Conservation (phyloP, 1,140 invertebrate species). For the Heliconius congener region DNA sequence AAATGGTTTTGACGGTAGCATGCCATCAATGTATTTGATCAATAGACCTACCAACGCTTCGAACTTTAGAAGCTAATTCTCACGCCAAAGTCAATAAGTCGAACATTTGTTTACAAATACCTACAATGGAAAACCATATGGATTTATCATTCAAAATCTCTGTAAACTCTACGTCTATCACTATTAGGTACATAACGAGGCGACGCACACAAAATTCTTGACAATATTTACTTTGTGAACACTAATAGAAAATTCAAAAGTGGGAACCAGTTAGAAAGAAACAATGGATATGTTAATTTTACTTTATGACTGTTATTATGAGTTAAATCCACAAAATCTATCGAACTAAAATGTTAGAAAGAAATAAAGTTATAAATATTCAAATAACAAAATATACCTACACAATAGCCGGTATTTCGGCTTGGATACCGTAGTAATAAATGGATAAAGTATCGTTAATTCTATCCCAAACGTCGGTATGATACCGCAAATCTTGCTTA, state of each 20-base stretch:
- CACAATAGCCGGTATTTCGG: constrained; percentile 18
- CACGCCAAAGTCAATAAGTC: constrained; percentile 64
- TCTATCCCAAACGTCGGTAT: constrained; percentile 40
- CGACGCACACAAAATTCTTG: constrained; percentile 52
- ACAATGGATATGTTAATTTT: constrained; percentile 73
- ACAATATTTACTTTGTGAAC: constrained; percentile 67
- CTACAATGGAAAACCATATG: constrained; percentile 65
- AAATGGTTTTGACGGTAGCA: constrained; percentile 57
- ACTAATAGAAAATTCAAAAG: constrained; percentile 66
- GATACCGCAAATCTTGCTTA: constrained; percentile 58
- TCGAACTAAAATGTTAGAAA: constrained; percentile 1
- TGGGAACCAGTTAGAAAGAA: constrained; percentile 71
- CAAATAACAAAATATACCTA: constrained; percentile 20
- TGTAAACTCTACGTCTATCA: constrained; percentile 36
- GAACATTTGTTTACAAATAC: constrained; percentile 68
- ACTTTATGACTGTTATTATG: constrained; percentile 48
- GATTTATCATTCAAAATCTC: constrained; percentile 57
- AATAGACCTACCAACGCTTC: constrained; percentile 56
- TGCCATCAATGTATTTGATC: constrained; percentile 48
- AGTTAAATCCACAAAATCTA: constrained; percentile 12
- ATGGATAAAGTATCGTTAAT: constrained; percentile 44
- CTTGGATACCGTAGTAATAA: constrained; percentile 16
- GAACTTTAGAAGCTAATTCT: constrained; percentile 67
- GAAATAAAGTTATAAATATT: constrained; percentile 42
- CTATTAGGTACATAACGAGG: constrained; percentile 36